Evolutionary conservation across 1,140 invertebrate species (phyloP).

Genomic region (Ephestia elutella): DNA sequence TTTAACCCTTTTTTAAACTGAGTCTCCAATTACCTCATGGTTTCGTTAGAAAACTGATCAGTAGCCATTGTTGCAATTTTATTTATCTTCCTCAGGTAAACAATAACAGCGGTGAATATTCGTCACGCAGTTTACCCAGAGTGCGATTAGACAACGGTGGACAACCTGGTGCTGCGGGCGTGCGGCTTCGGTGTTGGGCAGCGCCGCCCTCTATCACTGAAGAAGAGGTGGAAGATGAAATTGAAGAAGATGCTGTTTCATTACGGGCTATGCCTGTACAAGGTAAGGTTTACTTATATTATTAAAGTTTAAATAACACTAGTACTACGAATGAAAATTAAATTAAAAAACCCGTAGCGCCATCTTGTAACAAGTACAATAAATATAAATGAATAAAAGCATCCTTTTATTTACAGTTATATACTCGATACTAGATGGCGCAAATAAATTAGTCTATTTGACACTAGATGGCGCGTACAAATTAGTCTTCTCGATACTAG

Average conservation of each 20-base stretch:
- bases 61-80: neutral
- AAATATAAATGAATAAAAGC: neutral
- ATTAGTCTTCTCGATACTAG: too few relatives aligned
- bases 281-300: too few relatives aligned
- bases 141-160: constrained; percentile 81
- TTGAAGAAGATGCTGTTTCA: constrained; percentile 65
- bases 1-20: too few relatives aligned
- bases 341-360: constrained; percentile 6
- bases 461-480: too few relatives aligned
- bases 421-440: too few relatives aligned
- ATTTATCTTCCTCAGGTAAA: constrained; percentile 30
- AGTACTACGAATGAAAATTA: neutral
- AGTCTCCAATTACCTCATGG: too few relatives aligned
- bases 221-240: constrained; percentile 76
- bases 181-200: constrained; percentile 77
- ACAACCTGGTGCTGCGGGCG: constrained; percentile 74
- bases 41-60: too few relatives aligned
- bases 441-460: too few relatives aligned
- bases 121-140: constrained; percentile 75
- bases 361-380: constrained; percentile 13
- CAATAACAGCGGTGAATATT: constrained; percentile 59
- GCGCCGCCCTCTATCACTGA: constrained; percentile 81
- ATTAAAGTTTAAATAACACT: neutral
- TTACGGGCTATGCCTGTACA: constrained; percentile 52
- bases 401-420: too few relatives aligned